Evolutionary conservation across 2,797 vertebrate species (phyloP).

Genomic region (Rhynchotus rufescens): DNA sequence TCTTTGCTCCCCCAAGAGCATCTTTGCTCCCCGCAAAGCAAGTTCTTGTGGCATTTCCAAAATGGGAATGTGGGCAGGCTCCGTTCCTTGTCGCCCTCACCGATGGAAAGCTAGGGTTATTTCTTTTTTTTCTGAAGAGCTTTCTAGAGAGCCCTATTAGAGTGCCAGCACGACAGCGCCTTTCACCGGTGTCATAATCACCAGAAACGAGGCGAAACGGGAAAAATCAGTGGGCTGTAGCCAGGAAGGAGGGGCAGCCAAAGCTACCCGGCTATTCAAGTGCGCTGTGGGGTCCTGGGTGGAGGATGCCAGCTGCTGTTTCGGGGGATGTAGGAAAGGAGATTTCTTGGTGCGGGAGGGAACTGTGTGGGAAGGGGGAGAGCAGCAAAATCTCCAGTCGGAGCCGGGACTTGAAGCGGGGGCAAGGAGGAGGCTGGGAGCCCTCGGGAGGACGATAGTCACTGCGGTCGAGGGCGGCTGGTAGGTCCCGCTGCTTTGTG

Average conservation of each 20-base stretch:
- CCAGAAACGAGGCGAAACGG: not conserved
- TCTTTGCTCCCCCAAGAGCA: too few species aligned
- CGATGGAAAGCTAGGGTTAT: not conserved
- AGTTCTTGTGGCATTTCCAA: not conserved
- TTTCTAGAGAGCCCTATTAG: not conserved
- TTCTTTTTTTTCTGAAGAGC: not conserved
- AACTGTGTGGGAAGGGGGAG: not conserved
- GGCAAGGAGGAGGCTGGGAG: not conserved
- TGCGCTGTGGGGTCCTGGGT: not conserved
- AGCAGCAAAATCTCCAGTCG: not conserved
- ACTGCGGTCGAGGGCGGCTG: not conserved
- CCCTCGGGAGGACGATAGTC: not conserved
- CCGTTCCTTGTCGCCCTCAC: not conserved
- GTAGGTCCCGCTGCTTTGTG: not conserved
- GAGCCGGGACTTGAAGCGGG: not conserved
- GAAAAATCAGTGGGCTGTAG: not conserved
- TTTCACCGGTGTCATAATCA: not conserved
- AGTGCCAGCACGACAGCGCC: not conserved
- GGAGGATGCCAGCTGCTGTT: not conserved
- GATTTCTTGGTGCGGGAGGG: not conserved
- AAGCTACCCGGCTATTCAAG: not conserved
- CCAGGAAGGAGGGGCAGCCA: not conserved
- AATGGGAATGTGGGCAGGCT: not conserved
- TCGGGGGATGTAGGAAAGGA: not conserved
- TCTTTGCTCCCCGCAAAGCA: not conserved